phyloP scores from a whole-genome alignment of 2,888 invertebrate genomes.

The Tenthredo mesomela region DNA sequence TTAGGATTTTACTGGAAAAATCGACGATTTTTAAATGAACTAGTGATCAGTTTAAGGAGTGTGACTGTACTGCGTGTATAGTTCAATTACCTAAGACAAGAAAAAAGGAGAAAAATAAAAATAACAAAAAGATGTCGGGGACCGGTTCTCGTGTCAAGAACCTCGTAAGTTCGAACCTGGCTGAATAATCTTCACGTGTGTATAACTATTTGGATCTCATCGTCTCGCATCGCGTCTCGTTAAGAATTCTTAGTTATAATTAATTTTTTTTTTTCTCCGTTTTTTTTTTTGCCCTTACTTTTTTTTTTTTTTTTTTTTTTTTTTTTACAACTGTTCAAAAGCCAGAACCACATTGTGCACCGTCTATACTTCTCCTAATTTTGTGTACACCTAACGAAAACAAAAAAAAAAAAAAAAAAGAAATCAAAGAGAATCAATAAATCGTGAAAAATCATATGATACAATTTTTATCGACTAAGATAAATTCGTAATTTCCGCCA shows the following conservation, averaged over 20 bases:
- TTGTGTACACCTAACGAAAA: not conserved
- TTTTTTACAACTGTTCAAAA: not conserved
- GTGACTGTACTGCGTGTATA: conserved; percentile 3
- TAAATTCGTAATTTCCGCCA: too few relatives aligned
- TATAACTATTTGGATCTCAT: conserved; percentile 24
- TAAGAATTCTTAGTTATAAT: not conserved
- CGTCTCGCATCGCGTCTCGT: conserved; percentile 6
- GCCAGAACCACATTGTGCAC: not conserved
- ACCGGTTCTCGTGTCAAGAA: conserved; percentile 50
- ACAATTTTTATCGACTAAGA: too few relatives aligned
- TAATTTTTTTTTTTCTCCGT: not conserved
- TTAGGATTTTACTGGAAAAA: not conserved
- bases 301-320: too few relatives aligned
- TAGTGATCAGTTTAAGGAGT: not conserved
- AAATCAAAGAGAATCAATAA: not conserved
- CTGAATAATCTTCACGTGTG: conserved; percentile 4
- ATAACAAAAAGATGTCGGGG: conserved; percentile 39
- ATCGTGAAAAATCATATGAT: too few relatives aligned
- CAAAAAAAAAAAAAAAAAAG: not conserved
- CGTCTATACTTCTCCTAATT: not conserved
- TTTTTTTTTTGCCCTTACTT: too few relatives aligned
- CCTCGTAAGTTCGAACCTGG: conserved; percentile 27
- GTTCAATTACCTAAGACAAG: conserved; percentile 35
- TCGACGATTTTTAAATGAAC: not conserved
- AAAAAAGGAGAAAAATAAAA: conserved; percentile 5